Conservation (phyloP, 64 coral and sea anemone genomes). For the Pachyseris speciosa region DNA sequence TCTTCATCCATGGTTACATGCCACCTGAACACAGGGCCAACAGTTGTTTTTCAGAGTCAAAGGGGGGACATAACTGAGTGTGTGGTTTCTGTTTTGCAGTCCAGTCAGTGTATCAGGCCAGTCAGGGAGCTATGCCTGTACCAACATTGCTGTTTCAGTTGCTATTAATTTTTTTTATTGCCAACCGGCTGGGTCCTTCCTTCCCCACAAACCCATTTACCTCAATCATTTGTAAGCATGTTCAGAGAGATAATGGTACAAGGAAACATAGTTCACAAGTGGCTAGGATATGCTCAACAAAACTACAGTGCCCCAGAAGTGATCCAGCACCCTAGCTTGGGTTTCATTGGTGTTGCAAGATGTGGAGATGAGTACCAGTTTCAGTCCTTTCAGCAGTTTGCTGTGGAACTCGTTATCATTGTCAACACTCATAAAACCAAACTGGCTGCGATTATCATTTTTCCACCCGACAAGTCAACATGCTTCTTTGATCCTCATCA, state of each 20-base stretch:
- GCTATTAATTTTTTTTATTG: not conserved
- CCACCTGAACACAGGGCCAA: not conserved
- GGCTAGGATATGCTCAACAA: not conserved
- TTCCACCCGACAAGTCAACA: slow-evolving; percentile 19
- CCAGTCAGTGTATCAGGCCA: not conserved
- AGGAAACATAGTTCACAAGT: not conserved
- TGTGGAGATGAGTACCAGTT: slow-evolving; percentile 39
- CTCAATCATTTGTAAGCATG: not conserved
- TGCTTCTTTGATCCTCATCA: not conserved
- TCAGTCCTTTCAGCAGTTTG: not conserved
- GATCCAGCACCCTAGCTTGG: not conserved
- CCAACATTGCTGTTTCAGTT: not conserved
- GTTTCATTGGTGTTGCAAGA: slow-evolving; percentile 2
- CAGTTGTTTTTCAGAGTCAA: not conserved
- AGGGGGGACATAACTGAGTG: not conserved
- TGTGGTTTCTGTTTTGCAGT: not conserved
- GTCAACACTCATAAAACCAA: not conserved
- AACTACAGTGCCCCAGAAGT: slow-evolving; percentile 36
- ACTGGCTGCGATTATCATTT: not conserved
- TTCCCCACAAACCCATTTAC: not conserved
- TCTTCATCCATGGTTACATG: not conserved
- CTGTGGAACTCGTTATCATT: not conserved
- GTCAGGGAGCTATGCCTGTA: slow-evolving; percentile 11
- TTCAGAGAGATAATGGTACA: not conserved
- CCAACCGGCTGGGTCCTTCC: slow-evolving; percentile 12